Conservation (phyloP, 2,797 vertebrate species). For the Emydoidea blandingii region DNA sequence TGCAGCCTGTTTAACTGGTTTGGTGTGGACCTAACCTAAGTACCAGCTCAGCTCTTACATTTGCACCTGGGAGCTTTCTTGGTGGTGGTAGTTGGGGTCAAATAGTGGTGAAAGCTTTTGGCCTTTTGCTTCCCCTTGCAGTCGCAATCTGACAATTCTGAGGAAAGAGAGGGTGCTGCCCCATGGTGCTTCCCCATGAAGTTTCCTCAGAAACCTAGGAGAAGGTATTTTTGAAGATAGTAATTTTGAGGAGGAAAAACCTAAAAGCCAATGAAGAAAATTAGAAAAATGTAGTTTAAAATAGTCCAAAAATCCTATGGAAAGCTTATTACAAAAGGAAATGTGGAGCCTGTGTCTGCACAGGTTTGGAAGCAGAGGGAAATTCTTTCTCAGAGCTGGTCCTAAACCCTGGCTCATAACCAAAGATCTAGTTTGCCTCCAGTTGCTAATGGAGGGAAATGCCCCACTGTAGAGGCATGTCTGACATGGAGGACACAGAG, state of each 20-base stretch:
- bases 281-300: not conserved
- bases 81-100: not conserved
- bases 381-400: constrained; percentile 8
- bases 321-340: not conserved
- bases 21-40: not conserved
- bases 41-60: not conserved
- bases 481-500: not conserved
- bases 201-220: not conserved
- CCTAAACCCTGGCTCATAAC: not conserved
- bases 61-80: not conserved
- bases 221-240: not conserved
- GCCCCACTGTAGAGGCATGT: not conserved
- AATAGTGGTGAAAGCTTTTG: not conserved
- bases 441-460: not conserved
- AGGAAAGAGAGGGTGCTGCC: not conserved
- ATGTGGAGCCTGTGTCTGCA: not conserved
- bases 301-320: fast-evolving
- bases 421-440: not conserved
- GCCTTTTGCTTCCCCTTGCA: not conserved
- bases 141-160: not conserved
- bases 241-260: not conserved
- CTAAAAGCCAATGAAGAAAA: not conserved
- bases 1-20: not conserved
- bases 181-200: not conserved
- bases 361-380: not conserved